Evolutionary conservation across 2,888 invertebrate species (phyloP).

Genomic region (Athalia circularis): DNA sequence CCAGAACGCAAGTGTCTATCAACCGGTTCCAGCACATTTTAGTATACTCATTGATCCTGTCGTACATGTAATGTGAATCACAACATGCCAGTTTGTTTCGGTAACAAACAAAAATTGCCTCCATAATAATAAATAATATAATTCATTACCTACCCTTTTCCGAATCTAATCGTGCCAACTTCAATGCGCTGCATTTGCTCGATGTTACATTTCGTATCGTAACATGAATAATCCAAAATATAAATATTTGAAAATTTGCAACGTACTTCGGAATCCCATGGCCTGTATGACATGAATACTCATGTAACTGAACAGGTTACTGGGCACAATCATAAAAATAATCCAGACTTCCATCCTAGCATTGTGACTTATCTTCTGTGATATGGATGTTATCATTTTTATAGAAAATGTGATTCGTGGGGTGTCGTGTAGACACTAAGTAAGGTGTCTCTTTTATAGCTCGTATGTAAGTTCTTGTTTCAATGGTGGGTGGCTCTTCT

Average conservation of each 20-base stretch:
- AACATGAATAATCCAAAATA: not conserved
- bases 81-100: not conserved
- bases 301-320: not conserved
- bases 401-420: conserved; percentile 4
- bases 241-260: not conserved
- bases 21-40: not conserved
- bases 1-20: conserved; percentile 9
- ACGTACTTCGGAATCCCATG: not conserved
- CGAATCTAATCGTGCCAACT: not conserved
- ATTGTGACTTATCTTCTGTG: conserved; percentile 31
- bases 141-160: not conserved
- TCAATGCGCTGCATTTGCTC: not conserved
- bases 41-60: not conserved
- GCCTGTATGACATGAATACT: not conserved
- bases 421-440: not conserved
- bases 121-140: conserved; percentile 15
- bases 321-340: conserved; percentile 31
- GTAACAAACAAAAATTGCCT: conserved; percentile 4
- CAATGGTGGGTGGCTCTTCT: not conserved
- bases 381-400: conserved; percentile 31
- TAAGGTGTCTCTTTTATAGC: conserved; percentile 22
- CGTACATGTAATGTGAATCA: not conserved
- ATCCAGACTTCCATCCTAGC: not conserved
- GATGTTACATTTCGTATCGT: not conserved
- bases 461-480: not conserved